Evolutionary conservation across 2,888 invertebrate genomes (phyloP).

Genomic region (Cotesia congregata): DNA sequence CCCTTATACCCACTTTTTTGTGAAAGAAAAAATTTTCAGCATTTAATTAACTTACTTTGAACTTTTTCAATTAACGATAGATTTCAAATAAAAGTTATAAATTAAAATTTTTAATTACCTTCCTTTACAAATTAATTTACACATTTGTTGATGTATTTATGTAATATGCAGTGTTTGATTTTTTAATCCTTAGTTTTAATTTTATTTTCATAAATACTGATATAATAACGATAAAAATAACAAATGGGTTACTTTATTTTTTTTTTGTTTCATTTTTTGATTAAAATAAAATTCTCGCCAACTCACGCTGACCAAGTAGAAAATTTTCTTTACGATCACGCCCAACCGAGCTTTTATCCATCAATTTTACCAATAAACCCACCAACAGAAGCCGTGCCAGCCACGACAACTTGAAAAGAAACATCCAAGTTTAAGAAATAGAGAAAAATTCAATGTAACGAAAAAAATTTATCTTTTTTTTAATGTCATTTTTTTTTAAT

Average conservation of each 20-base stretch:
- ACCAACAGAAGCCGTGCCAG: not conserved
- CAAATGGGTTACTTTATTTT: not conserved
- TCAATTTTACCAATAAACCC: conserved; percentile 6
- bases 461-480: not conserved
- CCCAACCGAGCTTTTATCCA: conserved; percentile 17
- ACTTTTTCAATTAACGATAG: conserved; percentile 14
- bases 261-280: not conserved
- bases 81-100: conserved; percentile 10
- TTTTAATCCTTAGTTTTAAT: too few species aligned
- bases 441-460: not conserved
- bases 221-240: not conserved
- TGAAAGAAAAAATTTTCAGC: not conserved
- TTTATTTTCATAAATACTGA: not conserved
- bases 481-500: too few species aligned
- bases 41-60: conserved; percentile 7
- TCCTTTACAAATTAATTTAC: not conserved
- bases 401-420: not conserved
- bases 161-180: too few species aligned
- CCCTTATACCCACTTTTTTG: not conserved
- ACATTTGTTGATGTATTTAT: not conserved
- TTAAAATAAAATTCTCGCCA: conserved; percentile 11
- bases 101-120: not conserved
- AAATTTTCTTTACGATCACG: conserved; percentile 19
- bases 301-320: conserved; percentile 15
- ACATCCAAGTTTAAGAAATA: not conserved